These are phyloP conservation scores for Thamnophis sirtalis DNA, from an alignment of 2,113 vertebrate genomes.

Conservation along the genomic window DNA sequence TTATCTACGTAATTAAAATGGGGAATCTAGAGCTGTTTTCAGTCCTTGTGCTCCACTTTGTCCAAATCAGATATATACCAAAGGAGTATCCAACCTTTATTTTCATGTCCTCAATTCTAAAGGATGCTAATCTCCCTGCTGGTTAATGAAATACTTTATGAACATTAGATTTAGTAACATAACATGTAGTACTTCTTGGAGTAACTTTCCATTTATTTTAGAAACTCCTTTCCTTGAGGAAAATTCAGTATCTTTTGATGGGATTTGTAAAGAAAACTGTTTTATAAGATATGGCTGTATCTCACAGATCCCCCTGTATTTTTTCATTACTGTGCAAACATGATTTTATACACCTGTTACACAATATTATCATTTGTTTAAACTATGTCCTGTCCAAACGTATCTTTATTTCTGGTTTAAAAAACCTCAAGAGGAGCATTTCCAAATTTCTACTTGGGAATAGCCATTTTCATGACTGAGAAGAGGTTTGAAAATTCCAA, in stretches of 20 bases:
- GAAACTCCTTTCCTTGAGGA: not conserved
- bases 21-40: not conserved
- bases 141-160: too few relatives aligned
- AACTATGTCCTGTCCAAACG: not conserved
- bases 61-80: not conserved
- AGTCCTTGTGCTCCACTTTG: not conserved
- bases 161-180: not conserved
- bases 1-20: not conserved
- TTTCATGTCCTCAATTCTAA: not conserved
- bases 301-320: not conserved
- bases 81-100: not conserved
- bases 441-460: not conserved
- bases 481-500: not conserved
- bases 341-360: not conserved
- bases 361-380: not conserved
- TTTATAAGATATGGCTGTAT: not conserved
- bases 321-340: not conserved
- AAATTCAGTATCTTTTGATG: not conserved
- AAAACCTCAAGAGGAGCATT: not conserved
- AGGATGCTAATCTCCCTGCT: not conserved
- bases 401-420: not conserved
- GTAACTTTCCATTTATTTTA: not conserved
- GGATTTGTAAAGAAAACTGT: not conserved
- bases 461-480: not conserved
- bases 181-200: not conserved